A percentile compares a stretch with the other conserved stretches of the same genome.
Evolutionary conservation across 2,797 vertebrate species (phyloP).

Genomic region (Staurois parvus): DNA sequence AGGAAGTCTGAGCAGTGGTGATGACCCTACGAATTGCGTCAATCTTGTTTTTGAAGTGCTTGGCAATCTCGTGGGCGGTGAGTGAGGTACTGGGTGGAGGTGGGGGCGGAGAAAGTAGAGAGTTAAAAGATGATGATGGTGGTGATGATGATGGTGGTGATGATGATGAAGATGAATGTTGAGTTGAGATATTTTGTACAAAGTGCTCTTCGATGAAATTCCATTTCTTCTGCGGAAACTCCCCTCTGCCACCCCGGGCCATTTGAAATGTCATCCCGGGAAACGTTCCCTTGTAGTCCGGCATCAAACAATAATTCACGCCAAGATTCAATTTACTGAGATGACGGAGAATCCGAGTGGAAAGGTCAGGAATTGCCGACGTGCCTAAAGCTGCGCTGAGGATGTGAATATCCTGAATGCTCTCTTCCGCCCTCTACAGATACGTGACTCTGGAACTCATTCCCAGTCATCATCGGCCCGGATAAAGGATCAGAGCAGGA

Average conservation of each 20-base stretch:
- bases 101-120: too few species aligned
- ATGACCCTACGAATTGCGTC: too few species aligned
- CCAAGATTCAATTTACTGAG: conserved; percentile 38
- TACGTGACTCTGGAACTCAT: background rate
- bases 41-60: too few species aligned
- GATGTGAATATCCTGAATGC: background rate
- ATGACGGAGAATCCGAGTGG: conserved; percentile 32
- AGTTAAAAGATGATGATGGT: too few species aligned
- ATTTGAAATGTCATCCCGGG: conserved; percentile 21
- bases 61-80: too few species aligned
- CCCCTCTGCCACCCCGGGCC: background rate
- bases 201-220: background rate
- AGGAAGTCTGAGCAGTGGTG: too few species aligned
- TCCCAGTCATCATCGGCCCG: background rate
- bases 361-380: conserved; percentile 41
- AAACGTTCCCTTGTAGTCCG: conserved; percentile 29
- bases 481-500: background rate
- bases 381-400: conserved; percentile 1
- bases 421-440: too few species aligned
- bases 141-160: too few species aligned
- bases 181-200: background rate
- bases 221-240: background rate
- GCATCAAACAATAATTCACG: conserved; percentile 22
- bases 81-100: too few species aligned
- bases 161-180: too few species aligned